These are phyloP conservation scores for Kobus ellipsiprymnus DNA, from an alignment of 2,113 vertebrate species.

Conservation along the genomic window DNA sequence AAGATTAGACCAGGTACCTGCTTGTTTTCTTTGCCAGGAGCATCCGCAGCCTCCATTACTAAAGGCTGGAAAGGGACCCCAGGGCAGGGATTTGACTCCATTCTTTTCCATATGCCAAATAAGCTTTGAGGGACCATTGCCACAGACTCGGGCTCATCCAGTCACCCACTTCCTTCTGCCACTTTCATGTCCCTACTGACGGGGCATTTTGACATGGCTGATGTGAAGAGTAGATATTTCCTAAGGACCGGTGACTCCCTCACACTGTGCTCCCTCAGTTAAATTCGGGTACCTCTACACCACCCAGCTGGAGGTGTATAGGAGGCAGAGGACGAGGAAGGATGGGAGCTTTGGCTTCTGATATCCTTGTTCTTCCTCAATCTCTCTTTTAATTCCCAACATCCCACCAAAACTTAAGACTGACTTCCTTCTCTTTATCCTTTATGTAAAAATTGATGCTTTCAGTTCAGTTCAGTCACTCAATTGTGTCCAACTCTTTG, in stretches of 20 bases:
- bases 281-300: not conserved
- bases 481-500: rapidly evolving
- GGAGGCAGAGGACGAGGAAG: not conserved
- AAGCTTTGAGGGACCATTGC: not conserved
- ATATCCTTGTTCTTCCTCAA: not conserved
- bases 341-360: not conserved
- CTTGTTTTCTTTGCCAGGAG: not conserved
- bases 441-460: not conserved
- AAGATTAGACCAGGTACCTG: not conserved
- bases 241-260: not conserved
- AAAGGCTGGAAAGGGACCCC: not conserved
- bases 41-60: not conserved
- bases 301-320: not conserved
- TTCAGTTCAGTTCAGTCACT: not conserved
- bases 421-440: not conserved
- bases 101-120: not conserved
- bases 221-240: not conserved
- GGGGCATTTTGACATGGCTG: not conserved
- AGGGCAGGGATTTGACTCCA: not conserved
- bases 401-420: not conserved
- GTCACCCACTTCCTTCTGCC: not conserved
- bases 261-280: not conserved
- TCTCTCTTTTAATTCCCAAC: not conserved
- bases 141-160: too few species aligned
- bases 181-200: not conserved